phyloP scores from a whole-genome alignment of 2,797 vertebrate species.

The Podarcis siculus region DNA sequence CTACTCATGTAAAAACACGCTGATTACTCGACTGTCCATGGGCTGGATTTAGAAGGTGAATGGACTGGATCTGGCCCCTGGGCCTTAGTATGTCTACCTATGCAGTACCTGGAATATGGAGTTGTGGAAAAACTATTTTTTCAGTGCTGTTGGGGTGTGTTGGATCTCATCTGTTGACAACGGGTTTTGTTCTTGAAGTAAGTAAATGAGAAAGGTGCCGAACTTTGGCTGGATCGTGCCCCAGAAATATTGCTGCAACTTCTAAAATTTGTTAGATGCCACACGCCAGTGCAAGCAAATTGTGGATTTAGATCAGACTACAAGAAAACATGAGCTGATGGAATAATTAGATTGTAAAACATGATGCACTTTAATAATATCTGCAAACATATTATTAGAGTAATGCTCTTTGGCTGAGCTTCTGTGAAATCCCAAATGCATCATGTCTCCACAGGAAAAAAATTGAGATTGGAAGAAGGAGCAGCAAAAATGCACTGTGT shows the following conservation, averaged over 20 bases:
- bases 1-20: no score
- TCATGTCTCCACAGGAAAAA: not conserved
- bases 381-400: slow-evolving; percentile 13
- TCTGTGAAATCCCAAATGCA: not conserved
- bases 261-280: not conserved
- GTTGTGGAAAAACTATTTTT: no score
- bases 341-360: slow-evolving; percentile 40
- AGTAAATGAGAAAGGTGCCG: not conserved
- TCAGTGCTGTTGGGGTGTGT: no score
- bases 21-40: no score
- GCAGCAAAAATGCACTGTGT: not conserved
- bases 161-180: not conserved
- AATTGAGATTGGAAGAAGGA: not conserved
- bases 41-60: no score
- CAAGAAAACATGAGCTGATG: slow-evolving; percentile 27
- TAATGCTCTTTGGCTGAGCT: slow-evolving; percentile 3
- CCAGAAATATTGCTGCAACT: not conserved
- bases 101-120: no score
- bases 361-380: slow-evolving; percentile 20
- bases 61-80: no score
- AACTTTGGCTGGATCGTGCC: not conserved
- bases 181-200: not conserved
- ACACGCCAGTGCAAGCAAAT: not conserved
- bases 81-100: no score
- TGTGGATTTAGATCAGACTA: not conserved